Evolutionary conservation across 1,140 invertebrate species (phyloP), one percentile per base, ranked within the genome.

Genomic region (Drosophila serrata): DNA sequence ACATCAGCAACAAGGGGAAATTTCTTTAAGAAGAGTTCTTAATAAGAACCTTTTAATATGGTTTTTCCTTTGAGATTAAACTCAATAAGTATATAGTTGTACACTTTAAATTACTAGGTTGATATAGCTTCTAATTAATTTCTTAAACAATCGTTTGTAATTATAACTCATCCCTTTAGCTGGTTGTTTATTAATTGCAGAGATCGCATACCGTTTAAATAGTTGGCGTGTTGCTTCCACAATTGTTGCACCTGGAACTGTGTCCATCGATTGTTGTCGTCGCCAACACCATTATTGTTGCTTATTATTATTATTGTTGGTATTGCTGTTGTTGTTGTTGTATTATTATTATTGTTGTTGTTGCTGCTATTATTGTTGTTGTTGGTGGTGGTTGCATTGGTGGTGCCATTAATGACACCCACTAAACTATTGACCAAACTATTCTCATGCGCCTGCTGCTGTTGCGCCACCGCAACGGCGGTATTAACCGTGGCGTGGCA

Each of bases 161-260:
- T 43, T 35, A 35, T 12, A 13, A 24, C 7, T 17, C 17, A n/a
- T 31, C 27, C 33, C 49, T 24, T 35, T n/a, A n/a, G n/a, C n/a
- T n/a, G n/a, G n/a, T n/a, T 37, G 37, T 17, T 8, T 37, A 40
- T 12, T 33, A 46, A 57, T 35, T 40, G 67, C 31, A 11, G 22
- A 39, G 29, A 68, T 76, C 31, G 51, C 84, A 84, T 93, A 93
- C 92, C 92, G 62, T 93, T 93, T 42, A 93, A 75, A 63, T 93
- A 93, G 55, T 90, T 90, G n/a, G 92, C 92, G 69, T 93, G 92
- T 82, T 93, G 92, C 76, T 92, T 90, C 92, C 92, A 93, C 63
- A 93, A 69, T 61, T 93, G 92, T 78, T 93, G 92, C 78, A 93
- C 92, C 80, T 93, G 92, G 79, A 93, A 93, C 63, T 93, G 92